Evolutionary conservation across 1,140 invertebrate genomes (phyloP), one percentile per base, ranked within the genome.

Genomic region (Melanaphis sacchari): DNA sequence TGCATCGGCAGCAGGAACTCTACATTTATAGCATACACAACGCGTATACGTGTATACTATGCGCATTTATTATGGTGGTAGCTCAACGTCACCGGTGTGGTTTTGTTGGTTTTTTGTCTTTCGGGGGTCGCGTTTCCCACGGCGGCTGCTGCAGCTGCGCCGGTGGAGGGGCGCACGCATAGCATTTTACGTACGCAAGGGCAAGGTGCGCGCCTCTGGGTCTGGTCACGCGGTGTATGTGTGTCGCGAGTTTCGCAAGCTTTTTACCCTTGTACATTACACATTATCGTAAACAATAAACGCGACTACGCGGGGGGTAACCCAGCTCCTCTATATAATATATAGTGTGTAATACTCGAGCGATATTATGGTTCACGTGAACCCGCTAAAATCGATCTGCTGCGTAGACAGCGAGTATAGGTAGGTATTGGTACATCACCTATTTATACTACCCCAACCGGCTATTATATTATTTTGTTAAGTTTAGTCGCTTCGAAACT

Each of bases 71-170:
- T 40, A 40, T 11, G 38, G 41, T 41, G 41, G 84, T 26, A 26
- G 41, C 0, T 46, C 84, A 41, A 38, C 66, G 66, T 66, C 90
- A 43, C 41, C 46, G 90, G 66, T 46, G 90, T 21, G 90, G 90
- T 91, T 91, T 91, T 49, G 22, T 91, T 38, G 22, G 49, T 52
- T 90, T 89, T 52, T 90, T 90, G 49, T 66, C 66, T 91, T 66
- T 41, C 31, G 54, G 90, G 90, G 90, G 90, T 49, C 90, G 87
- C 90, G 90, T 91, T 91, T 91, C 90, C 90, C 90, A 91, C 90
- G 90, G 66, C 66, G 66, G 66, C 54, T 6, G 46, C 31, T 76
- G 88, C 59, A 91, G 90, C 54, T 76, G 90, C 59, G 43, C 41
- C 85, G 31, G 85, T 43, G 41, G 85, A 46, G 85, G 41, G 41